Percentiles rank a stretch among this genome's conserved stretches.
phyloP scores from a whole-genome alignment of 1,140 invertebrate genomes.

The Sarcophaga peregrina region DNA sequence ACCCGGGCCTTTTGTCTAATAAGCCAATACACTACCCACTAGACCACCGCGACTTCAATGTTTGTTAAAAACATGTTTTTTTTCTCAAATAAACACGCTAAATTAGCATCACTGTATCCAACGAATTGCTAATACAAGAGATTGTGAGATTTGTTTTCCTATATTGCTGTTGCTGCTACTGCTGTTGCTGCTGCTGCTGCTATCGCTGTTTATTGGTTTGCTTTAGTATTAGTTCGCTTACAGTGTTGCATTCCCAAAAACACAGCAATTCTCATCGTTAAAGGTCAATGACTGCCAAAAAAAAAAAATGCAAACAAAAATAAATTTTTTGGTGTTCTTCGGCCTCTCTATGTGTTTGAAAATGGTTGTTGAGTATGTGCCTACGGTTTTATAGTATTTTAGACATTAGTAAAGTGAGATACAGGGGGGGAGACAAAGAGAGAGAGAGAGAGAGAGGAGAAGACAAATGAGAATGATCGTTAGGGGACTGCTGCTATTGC shows the following conservation, averaged over 20 bases:
- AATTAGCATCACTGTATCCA: background rate
- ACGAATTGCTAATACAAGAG: background rate
- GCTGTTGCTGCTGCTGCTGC: too few relatives aligned
- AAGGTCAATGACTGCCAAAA: conserved; percentile 8
- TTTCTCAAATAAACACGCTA: background rate
- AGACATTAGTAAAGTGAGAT: background rate
- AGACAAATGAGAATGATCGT: background rate
- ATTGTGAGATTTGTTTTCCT: background rate
- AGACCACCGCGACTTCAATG: too few relatives aligned
- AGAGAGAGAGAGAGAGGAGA: background rate
- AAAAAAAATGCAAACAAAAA: too few relatives aligned
- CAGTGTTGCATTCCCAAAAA: background rate
- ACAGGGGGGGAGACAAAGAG: background rate
- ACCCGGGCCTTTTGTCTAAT: too few relatives aligned
- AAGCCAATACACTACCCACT: too few relatives aligned
- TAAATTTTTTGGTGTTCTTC: background rate
- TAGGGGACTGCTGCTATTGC: background rate
- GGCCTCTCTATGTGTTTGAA: background rate
- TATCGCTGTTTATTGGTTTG: background rate
- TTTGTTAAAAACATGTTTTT: too few relatives aligned
- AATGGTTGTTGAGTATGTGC: background rate
- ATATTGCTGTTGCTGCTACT: too few relatives aligned
- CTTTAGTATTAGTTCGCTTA: background rate
- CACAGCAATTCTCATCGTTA: background rate
- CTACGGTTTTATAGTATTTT: background rate